These are phyloP conservation scores for Oreotrochilus melanogaster DNA, from an alignment of 2,113 vertebrate genomes.

Conservation along the genomic window DNA sequence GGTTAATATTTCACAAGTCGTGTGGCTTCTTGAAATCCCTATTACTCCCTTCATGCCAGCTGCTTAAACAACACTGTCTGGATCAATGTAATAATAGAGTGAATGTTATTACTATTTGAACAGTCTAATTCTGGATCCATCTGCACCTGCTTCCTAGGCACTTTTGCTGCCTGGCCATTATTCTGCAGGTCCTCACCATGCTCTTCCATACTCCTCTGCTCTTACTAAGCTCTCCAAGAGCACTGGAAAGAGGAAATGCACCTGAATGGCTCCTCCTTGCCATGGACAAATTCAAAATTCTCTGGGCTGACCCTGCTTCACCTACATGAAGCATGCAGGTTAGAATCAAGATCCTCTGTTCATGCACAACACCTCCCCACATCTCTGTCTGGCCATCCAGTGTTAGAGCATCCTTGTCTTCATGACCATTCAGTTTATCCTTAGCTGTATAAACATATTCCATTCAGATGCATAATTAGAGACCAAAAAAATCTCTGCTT, in stretches of 20 bases:
- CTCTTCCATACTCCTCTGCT: not conserved
- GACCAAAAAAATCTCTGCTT: slow-evolving; percentile 36
- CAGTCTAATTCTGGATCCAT: not conserved
- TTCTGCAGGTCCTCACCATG: not conserved
- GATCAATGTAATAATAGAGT: not conserved
- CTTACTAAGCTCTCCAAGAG: not conserved
- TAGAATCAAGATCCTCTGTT: not conserved
- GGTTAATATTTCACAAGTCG: not conserved
- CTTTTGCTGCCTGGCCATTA: not conserved
- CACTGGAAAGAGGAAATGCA: not conserved
- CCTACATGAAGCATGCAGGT: not conserved
- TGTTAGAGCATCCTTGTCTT: not conserved
- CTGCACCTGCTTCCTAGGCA: not conserved
- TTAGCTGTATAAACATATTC: not conserved
- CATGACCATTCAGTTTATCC: not conserved
- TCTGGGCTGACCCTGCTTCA: not conserved
- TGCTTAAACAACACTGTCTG: not conserved
- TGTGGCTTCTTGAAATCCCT: not conserved
- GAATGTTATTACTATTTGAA: not conserved
- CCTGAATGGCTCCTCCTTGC: not conserved
- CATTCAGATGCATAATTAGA: not conserved
- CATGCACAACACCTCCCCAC: not conserved
- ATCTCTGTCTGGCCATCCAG: not conserved
- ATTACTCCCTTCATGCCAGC: not conserved
- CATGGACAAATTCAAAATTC: not conserved